These are phyloP conservation scores for Pteronura brasiliensis DNA, from an alignment of 2,113 vertebrate species.

Conservation along the genomic window DNA sequence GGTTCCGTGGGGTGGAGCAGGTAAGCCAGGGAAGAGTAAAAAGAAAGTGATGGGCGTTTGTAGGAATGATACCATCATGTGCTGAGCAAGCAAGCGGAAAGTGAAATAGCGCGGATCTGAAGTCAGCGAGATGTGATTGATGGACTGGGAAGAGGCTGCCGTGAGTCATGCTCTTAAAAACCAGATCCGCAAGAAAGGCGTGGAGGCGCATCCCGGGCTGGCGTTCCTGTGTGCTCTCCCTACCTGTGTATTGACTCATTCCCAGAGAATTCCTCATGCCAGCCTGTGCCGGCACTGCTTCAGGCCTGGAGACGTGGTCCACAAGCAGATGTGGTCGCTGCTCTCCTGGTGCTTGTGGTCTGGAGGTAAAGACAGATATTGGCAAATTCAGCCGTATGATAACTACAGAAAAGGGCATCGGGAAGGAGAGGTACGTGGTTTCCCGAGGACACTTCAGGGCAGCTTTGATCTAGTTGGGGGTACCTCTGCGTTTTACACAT, in stretches of 20 bases:
- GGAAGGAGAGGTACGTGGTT: background rate
- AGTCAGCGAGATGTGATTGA: background rate
- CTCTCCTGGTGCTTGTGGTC: background rate
- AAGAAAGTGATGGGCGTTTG: background rate
- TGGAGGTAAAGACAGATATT: background rate
- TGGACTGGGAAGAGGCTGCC: background rate
- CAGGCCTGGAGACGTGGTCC: background rate
- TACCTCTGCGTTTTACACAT: background rate
- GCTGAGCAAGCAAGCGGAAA: background rate
- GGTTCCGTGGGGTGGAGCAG: background rate
- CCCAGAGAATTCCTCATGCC: background rate
- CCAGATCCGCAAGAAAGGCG: background rate
- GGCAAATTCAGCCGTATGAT: background rate
- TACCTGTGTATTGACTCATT: background rate
- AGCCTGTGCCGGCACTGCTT: fast-evolving
- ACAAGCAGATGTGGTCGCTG: background rate
- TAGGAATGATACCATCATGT: background rate
- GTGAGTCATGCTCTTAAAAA: background rate
- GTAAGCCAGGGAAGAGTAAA: background rate
- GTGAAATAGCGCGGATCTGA: background rate
- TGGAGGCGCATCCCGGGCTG: background rate
- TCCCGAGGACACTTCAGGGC: background rate
- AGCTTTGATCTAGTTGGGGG: background rate
- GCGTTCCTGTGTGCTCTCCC: background rate
- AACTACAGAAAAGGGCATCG: background rate